Evolutionary conservation across 2,888 invertebrate species (phyloP).

Genomic region (Steinernema carpocapsae): DNA sequence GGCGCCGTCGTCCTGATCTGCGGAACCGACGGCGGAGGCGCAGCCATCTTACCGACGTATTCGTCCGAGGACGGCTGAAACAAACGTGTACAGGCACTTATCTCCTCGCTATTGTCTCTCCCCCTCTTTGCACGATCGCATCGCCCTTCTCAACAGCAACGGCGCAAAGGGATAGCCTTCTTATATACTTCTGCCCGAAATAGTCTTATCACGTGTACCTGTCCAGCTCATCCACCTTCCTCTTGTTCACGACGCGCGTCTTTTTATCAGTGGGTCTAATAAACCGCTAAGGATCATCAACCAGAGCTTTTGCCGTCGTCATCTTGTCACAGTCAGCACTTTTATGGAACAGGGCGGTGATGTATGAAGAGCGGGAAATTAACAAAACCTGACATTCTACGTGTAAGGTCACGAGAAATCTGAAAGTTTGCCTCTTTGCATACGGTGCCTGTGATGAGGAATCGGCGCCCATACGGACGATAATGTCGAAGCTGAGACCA

Average conservation of each 20-base stretch:
- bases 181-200: not conserved
- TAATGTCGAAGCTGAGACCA: not conserved
- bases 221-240: not conserved
- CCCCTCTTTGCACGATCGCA: not conserved
- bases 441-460: not conserved
- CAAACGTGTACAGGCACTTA: not conserved
- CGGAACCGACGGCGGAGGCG: conserved; percentile 22
- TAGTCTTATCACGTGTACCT: conserved; percentile 15
- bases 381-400: not conserved
- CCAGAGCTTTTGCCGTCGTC: not conserved
- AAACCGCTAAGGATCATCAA: not conserved
- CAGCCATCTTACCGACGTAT: conserved; percentile 2
- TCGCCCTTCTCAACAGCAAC: not conserved
- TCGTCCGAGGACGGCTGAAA: conserved; percentile 8
- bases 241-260: not conserved
- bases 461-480: not conserved
- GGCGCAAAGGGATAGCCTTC: not conserved
- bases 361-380: not conserved
- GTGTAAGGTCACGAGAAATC: not conserved
- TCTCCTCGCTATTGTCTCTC: not conserved
- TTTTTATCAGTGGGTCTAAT: not conserved
- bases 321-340: not conserved
- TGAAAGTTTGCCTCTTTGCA: conserved; percentile 12
- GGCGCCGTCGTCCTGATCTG: conserved; percentile 33
- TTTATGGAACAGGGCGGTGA: not conserved